A percentile compares a stretch with the other conserved stretches of the same genome.
Evolutionary conservation across 2,113 vertebrate species (phyloP).

Genomic region (Chroicocephalus ridibundus): DNA sequence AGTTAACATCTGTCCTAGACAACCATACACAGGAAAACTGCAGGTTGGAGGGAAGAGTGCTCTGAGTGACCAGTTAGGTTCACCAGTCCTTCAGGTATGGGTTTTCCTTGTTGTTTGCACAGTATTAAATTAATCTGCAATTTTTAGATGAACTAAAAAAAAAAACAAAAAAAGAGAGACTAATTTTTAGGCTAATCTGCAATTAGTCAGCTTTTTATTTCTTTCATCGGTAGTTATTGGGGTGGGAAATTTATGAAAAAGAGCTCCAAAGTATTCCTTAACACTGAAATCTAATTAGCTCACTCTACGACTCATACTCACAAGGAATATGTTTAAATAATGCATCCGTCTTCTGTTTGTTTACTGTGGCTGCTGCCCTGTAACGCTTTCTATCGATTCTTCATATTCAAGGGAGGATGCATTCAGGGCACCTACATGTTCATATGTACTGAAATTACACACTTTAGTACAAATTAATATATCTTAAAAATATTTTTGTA

Average conservation of each 20-base stretch:
- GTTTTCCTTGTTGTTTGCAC: not conserved
- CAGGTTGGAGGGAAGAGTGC: not conserved
- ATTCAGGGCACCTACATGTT: not conserved
- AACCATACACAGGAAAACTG: not conserved
- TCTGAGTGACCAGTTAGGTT: not conserved
- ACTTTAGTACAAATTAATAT: not conserved
- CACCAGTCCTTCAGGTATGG: not conserved
- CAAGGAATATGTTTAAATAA: not conserved
- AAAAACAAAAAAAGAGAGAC: not conserved
- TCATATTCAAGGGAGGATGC: not conserved
- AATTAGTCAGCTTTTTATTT: not conserved
- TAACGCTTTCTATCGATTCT: not conserved
- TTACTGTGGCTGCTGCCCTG: not conserved
- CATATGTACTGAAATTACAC: not conserved
- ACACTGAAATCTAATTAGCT: not conserved
- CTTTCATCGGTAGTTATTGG: accelerated
- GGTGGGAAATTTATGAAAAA: not conserved
- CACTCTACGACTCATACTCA: not conserved
- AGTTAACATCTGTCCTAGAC: not conserved
- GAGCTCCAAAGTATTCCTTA: not conserved
- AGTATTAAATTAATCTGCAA: not conserved
- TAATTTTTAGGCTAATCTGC: not conserved
- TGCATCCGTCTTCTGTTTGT: not conserved
- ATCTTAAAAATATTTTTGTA: not conserved
- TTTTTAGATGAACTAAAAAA: not conserved